Base-by-base conservation (phyloP, 2,113 vertebrate species). In the Oryzias javanicus region DNA sequence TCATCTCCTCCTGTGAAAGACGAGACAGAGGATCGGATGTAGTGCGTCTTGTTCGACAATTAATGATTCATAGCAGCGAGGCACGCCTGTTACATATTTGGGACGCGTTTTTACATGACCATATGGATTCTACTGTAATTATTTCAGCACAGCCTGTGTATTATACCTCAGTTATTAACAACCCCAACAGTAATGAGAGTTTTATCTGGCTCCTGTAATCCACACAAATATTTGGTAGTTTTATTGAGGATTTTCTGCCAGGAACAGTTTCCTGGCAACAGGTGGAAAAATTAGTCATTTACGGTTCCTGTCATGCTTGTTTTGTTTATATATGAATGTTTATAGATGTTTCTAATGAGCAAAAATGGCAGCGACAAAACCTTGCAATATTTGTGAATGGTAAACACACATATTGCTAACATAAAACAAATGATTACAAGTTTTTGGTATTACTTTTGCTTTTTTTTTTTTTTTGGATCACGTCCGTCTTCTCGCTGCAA, bases 1-100 rank as follows among this genome's bases (percentile, higher is more conserved):
- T 99, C 95, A 99, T 95, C 88, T 99, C 97, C 72, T 98, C 97
- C 97, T 99, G 85, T 55, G 74, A 87, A 22, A 70, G 29, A 73
- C 3, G 24, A 19, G 49, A 14, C 10, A 59, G 25, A 57, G 16
- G 13, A 40, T 27, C 25, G 47, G 25, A 10, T 22, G 3, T 1
- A 4, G 42, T 19, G 19, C 5, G 44, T 49, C n/a, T 15, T n/a
- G 27, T 16, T 35, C 35, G 3, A 35, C 35, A 35, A 35, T 35
- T 2, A 35, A 35, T 35, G 5, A 25, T 48, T 54, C 41, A 47
- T 44, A 44, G 14, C 42, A 17, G 6, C 4, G 16, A 44, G 14
- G 42, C 15, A 14, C 4, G 42, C 17, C 42, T 5, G 42, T 44
- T 17, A 44, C 14, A 44, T 44, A 44, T 44, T 16, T 17, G 16